Evolutionary conservation across 2,113 vertebrate genomes (phyloP), one percentile per base, ranked within the genome.

Genomic region (Sceloporus tristichus): DNA sequence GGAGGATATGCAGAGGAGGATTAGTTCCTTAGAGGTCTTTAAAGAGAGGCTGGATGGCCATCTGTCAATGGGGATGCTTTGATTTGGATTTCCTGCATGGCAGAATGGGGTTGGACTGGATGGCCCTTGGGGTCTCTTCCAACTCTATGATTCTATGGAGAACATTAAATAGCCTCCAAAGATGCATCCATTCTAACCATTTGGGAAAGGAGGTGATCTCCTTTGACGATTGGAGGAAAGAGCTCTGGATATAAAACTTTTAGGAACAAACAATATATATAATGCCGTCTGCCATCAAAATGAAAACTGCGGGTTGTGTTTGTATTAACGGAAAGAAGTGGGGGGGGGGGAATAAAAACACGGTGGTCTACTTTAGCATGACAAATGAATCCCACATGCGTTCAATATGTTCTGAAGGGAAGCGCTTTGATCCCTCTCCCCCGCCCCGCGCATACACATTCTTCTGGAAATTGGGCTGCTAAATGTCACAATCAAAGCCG

Each of bases 381-480:
- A 59, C 42, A 88, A 42, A 10, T 16, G 38, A 79, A 29, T 40
- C 14, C 18, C 25, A 59, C 27, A 5, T 89, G 78, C 75, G 27
- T 42, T 34, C 42, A 1, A 66, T 85, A 66, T 54, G 77, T 54
- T 85, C 29, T 53, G 27, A 79, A 54, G 62, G 23, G 79, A 48
- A 7, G 4, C 10, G 88, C 82, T 85, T 85, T 89, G 77, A 62
- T 73, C 76, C 66, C 11, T 18, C 38, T 40, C 75, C 14, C 5
- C 0, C 6, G 14, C 38, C 27, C 74, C 8, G 5, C 5, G 3
- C 19, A 18, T 23, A 8, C 0, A 5, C 40, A 56, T 84, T 86
- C 83, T 66, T 79, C 62, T 66, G 77, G 78, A 85, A 89, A 85
- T 89, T n/a, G 85, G 88, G 83, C 70, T 85, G 59, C 85, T 85